phyloP scores from a whole-genome alignment of 2,113 vertebrate species.

The Tupaia chinensis region DNA sequence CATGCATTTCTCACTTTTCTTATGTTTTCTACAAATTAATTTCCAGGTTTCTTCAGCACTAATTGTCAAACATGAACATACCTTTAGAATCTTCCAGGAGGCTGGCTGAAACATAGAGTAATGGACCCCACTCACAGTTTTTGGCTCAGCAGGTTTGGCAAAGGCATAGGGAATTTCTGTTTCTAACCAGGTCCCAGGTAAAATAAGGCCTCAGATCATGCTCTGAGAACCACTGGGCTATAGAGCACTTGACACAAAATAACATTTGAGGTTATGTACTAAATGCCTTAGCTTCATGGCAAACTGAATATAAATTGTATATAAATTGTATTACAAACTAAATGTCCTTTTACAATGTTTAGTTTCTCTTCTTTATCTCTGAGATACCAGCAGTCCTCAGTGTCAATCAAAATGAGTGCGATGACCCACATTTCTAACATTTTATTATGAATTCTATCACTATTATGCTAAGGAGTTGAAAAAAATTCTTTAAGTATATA shows the following conservation, averaged over 20 bases:
- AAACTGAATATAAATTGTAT: neutral
- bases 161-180: neutral
- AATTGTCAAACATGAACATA: neutral
- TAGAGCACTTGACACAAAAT: neutral
- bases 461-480: neutral
- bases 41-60: neutral
- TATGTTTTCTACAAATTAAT: slow-evolving; percentile 25
- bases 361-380: neutral
- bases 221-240: neutral
- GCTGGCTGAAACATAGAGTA: neutral
- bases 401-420: slow-evolving; percentile 2
- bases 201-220: neutral
- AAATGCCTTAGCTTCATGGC: neutral
- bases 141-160: neutral
- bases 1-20: neutral
- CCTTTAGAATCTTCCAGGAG: neutral
- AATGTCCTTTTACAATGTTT: neutral
- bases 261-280: neutral
- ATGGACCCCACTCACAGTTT: neutral
- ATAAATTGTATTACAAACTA: neutral
- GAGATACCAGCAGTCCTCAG: neutral
- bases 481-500: slow-evolving; percentile 20
- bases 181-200: neutral
- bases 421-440: neutral
- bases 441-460: neutral